Base-by-base conservation (phyloP, 1,140 invertebrate species). In the Asobara japonica region DNA sequence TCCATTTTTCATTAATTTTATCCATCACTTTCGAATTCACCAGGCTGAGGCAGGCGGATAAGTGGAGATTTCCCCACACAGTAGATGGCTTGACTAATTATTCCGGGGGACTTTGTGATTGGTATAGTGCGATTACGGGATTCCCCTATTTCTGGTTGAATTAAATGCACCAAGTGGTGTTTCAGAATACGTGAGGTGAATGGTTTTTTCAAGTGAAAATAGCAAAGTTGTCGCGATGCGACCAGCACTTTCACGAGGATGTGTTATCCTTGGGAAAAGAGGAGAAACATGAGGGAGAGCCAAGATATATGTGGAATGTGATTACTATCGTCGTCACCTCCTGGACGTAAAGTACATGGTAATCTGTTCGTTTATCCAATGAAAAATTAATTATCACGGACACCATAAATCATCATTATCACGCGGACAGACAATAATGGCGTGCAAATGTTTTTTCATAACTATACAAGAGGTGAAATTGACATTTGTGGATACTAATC, bases 1-100 rank as follows among this genome's bases (percentile, higher is more conserved):
- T n/a, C 4, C 3, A 13, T 51, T 51, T 51, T 20, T 51, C 20
- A 20, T 51, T 20, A 20, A 51, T 25, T 51, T 51, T 20, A 51
- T 51, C 20, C 45, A 51, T 51, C 45, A 51, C 45, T 51, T 51
- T 51, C 45, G 45, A 51, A 51, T 51, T n/a, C 45, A 7, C 45
- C 45, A 51, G 10, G 8, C 11, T 11, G 31, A 36, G 31, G 31
- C n/a, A n/a, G n/a, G n/a, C n/a, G 31, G 31, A 36, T 36, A 6
- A 11, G 11, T 6, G 5, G 31, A 5, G 31, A 11, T 36, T 51
- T 51, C 16, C 22, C 36, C 3, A 41, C 45, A 51, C 11, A 7
- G 18, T 3, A 56, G 22, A 25, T 3, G 22, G 25, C 4, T 56
- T 22, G 22, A 56, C 51, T 56, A 56, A 56, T 56, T 56, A 56